These are phyloP conservation scores for Cantharis flavilabris DNA, from an alignment of 2,888 invertebrate genomes.

Conservation along the genomic window DNA sequence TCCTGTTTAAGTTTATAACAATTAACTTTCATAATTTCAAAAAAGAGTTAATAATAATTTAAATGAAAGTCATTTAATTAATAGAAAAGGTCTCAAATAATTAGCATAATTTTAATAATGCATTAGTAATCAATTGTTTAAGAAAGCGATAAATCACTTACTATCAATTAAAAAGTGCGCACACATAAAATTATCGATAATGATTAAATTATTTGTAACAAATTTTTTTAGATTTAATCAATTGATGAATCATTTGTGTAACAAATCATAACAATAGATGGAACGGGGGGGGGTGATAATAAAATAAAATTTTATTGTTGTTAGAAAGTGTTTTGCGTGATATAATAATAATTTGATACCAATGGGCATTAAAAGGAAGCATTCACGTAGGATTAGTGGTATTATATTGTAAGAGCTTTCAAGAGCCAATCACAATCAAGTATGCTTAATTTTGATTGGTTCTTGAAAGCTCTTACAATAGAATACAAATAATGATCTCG, in stretches of 20 bases:
- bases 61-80: neutral
- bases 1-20: neutral
- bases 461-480: too few relatives aligned
- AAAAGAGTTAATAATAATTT: neutral
- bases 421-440: too few relatives aligned
- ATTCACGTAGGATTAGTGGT: too few relatives aligned
- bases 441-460: too few relatives aligned
- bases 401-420: too few relatives aligned
- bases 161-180: neutral
- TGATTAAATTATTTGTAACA: neutral
- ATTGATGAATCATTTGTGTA: too few relatives aligned
- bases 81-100: neutral
- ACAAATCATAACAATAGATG: neutral
- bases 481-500: neutral
- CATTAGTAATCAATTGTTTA: neutral
- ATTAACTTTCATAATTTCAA: neutral
- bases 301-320: neutral
- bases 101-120: neutral
- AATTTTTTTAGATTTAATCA: neutral
- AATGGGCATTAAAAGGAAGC: too few relatives aligned
- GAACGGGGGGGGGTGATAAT: neutral
- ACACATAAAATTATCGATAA: neutral
- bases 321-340: too few relatives aligned
- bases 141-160: neutral
- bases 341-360: too few relatives aligned